Evolutionary conservation across 1,140 invertebrate species (phyloP).

Genomic region (Phthorimaea operculella): DNA sequence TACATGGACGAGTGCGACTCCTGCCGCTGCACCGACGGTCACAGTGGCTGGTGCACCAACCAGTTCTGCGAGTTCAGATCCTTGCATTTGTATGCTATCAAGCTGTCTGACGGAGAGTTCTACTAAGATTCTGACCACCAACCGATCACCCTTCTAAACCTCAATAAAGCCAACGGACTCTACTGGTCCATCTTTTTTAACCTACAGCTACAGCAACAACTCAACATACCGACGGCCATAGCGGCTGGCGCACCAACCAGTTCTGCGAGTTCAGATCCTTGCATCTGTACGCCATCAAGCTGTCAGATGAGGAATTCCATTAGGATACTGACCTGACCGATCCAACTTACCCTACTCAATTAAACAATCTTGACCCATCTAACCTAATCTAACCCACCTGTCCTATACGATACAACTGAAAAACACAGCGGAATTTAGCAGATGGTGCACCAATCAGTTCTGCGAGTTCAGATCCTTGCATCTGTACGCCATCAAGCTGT

Average conservation of each 20-base stretch:
- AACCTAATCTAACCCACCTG: too few species aligned
- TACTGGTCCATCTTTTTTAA: too few species aligned
- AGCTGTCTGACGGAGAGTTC: slow-evolving; percentile 53
- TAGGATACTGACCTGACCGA: slow-evolving; percentile 9
- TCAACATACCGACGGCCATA: slow-evolving; percentile 36
- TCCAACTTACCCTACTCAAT: too few species aligned
- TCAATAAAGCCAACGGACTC: too few species aligned
- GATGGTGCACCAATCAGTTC: slow-evolving; percentile 58
- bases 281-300: slow-evolving; percentile 50
- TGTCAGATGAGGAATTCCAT: slow-evolving; percentile 54
- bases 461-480: slow-evolving; percentile 53
- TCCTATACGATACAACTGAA: too few species aligned
- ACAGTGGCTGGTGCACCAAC: slow-evolving; percentile 54
- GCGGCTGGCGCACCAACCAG: slow-evolving; percentile 56
- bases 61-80: slow-evolving; percentile 56
- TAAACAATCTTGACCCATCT: too few species aligned
- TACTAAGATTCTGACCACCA: slow-evolving; percentile 29
- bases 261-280: slow-evolving; percentile 54
- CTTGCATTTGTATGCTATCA: slow-evolving; percentile 50
- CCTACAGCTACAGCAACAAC: too few species aligned
- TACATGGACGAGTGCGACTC: slow-evolving; percentile 64
- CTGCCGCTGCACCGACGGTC: slow-evolving; percentile 55
- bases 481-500: slow-evolving; percentile 50
- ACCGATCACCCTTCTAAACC: too few species aligned
- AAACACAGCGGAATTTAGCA: slow-evolving; percentile 46